Base-by-base conservation (phyloP, 2,113 vertebrate species). In the Thinocorus orbignyianus region DNA sequence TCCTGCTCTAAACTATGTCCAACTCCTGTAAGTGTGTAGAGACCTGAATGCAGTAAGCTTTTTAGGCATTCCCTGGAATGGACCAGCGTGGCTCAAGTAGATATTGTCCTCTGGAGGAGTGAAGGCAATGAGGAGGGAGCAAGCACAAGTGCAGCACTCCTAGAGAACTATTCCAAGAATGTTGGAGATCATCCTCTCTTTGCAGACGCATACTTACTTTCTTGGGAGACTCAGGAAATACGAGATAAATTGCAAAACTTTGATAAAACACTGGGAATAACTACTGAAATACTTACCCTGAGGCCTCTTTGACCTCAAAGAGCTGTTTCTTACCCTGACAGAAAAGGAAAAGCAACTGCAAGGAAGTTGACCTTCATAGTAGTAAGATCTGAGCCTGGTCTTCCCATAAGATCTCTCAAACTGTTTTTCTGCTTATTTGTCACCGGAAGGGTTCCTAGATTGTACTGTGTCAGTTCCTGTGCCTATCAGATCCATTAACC, bases 111-210 rank as follows among this genome's bases (percentile, higher is more conserved):
- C n/a, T 86, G 42, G n/a, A 83, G 73, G 23, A 60, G 57, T 78
- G 31, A 61, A 46, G 37, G 49, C 83, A 55, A 4, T 39, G 35
- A 33, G 68, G 52, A 72, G 44, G 44, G 17, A 79, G 35, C 17
- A 6, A 79, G 35, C 17, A 6, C 17, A 35, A 39, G 48, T 48
- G 28, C 60, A 41, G 81, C 24, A 65, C 37, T 77, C 30, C 31
- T 71, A 28, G 37, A 66, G 86, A 94, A 70, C 72, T 93, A 95
- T 92, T 84, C 60, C 23, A 91, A 0, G 88, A 95, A 96, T 95
- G 94, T 76, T 86, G 23, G 60, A 74, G 46, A 42, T 88, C 76
- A 51, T 83, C 37, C 37, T 44, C 41, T 26, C 61, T 86, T 83
- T 70, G 55, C 86, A 86, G 86, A 74, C 0, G 9, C 65, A 48